Evolutionary conservation across 1,140 invertebrate species (phyloP).

Genomic region (Chlorops oryzae): DNA sequence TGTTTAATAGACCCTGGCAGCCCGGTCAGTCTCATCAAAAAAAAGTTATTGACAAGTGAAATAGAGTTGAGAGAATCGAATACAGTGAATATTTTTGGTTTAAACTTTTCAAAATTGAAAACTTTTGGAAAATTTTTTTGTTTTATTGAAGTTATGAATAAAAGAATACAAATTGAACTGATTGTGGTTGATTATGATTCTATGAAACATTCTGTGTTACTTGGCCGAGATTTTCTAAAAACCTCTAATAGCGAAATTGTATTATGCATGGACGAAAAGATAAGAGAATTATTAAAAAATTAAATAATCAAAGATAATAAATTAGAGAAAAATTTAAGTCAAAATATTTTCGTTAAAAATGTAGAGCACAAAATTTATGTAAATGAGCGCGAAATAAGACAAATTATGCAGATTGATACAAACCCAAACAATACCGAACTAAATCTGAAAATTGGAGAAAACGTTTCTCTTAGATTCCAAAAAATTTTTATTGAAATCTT

Average conservation of each 20-base stretch:
- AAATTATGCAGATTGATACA: not conserved
- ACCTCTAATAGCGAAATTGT: not conserved
- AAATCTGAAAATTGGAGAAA: conserved; percentile 1
- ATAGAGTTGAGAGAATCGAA: not conserved
- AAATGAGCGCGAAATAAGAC: not conserved
- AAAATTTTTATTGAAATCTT: not conserved
- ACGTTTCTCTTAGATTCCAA: not conserved
- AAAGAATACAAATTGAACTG: not conserved
- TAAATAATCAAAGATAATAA: not conserved
- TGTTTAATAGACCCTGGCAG: conserved; percentile 1
- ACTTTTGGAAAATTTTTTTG: not conserved
- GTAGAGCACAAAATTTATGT: not conserved
- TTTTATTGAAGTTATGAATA: not conserved
- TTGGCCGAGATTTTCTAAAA: not conserved
- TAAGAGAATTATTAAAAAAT: not conserved
- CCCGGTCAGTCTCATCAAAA: not conserved
- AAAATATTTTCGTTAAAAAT: not conserved
- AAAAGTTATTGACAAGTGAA: not conserved
- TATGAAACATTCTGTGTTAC: too few species aligned
- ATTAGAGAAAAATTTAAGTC: not conserved
- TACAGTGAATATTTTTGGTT: not conserved
- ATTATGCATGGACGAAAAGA: not conserved
- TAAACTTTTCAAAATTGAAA: conserved; percentile 2
- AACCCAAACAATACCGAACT: not conserved
- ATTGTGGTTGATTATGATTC: not conserved